Evolutionary conservation across 2,113 vertebrate genomes (phyloP).

Genomic region (Callionymus lyra): DNA sequence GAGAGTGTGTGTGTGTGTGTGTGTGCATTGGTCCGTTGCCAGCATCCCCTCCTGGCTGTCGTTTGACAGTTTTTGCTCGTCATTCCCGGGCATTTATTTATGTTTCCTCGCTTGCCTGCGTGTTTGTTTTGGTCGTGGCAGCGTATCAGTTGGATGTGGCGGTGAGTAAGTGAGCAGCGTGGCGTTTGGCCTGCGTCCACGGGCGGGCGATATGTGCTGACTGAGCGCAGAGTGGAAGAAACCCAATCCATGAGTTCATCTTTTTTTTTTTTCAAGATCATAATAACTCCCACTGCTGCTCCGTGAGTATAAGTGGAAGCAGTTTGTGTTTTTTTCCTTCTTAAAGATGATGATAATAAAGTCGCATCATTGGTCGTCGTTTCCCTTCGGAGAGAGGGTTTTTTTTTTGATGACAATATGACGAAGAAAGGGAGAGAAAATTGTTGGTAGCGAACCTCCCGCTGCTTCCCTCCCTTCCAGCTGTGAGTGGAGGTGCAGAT

Average conservation of each 20-base stretch:
- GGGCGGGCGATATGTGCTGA: constrained; percentile 22
- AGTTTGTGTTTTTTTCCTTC: no score
- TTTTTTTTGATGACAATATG: no score
- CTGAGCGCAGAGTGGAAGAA: constrained; percentile 18
- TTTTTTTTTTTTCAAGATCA: constrained; percentile 10
- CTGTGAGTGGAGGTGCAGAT: constrained; percentile 10
- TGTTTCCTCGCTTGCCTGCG: constrained; percentile 20
- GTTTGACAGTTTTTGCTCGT: constrained; percentile 19
- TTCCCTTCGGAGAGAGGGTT: no score
- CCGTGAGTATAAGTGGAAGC: neutral
- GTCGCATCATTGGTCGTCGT: no score
- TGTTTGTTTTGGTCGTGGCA: constrained; percentile 33
- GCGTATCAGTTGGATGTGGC: constrained; percentile 35
- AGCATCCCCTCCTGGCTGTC: constrained; percentile 21
- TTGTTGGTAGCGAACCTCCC: neutral
- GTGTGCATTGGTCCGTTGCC: constrained; percentile 24
- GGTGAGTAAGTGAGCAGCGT: constrained; percentile 26
- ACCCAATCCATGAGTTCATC: constrained; percentile 5
- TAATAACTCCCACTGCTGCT: constrained; percentile 3
- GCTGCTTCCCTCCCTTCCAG: constrained; percentile 13
- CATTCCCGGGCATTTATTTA: constrained; percentile 26
- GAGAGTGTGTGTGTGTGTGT: constrained; percentile 15
- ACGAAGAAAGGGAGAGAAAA: no score
- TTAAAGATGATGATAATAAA: no score
- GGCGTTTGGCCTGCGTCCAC: constrained; percentile 38